Percentiles rank a stretch among this genome's conserved stretches.
Evolutionary conservation across 2,888 invertebrate species (phyloP).

Genomic region (Chymomyza procnemis): DNA sequence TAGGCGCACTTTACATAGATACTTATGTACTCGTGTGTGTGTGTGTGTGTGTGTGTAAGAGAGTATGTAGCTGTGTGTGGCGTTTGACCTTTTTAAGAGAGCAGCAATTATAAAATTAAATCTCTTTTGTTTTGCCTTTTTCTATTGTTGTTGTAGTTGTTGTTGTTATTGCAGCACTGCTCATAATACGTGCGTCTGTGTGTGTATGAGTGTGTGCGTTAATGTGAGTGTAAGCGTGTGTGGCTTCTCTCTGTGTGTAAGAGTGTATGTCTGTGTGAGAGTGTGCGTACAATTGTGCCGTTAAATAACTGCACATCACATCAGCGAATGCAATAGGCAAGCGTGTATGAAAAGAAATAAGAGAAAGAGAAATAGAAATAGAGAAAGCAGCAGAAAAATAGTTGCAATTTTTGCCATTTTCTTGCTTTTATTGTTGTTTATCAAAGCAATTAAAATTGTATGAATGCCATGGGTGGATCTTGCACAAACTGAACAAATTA

Average conservation of each 20-base stretch:
- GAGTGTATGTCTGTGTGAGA: conserved; percentile 6
- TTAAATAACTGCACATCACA: not conserved
- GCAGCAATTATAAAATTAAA: not conserved
- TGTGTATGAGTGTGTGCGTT: not conserved
- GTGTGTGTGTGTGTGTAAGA: not conserved
- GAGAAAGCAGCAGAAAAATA: not conserved
- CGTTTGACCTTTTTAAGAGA: not conserved
- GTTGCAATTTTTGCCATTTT: not conserved
- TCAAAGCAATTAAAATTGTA: not conserved
- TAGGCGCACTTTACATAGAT: not conserved
- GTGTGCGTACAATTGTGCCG: not conserved
- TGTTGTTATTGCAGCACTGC: conserved; percentile 8
- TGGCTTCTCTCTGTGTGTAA: conserved; percentile 6
- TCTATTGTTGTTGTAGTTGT: conserved; percentile 17
- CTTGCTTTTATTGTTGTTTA: not conserved
- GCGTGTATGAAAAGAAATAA: not conserved
- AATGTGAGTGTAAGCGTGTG: not conserved
- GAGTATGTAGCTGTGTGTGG: not conserved
- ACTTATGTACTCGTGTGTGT: not conserved
- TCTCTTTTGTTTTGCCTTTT: conserved; percentile 8
- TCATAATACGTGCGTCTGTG: not conserved
- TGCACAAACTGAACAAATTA: not conserved
- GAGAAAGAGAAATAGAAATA: not conserved
- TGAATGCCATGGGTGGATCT: not conserved
- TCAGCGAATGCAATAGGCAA: not conserved